Percentiles rank a stretch among this genome's conserved stretches.
Conservation (phyloP, 92 coral and sea anemone species). For the Hydrozoanthus gracilis region DNA sequence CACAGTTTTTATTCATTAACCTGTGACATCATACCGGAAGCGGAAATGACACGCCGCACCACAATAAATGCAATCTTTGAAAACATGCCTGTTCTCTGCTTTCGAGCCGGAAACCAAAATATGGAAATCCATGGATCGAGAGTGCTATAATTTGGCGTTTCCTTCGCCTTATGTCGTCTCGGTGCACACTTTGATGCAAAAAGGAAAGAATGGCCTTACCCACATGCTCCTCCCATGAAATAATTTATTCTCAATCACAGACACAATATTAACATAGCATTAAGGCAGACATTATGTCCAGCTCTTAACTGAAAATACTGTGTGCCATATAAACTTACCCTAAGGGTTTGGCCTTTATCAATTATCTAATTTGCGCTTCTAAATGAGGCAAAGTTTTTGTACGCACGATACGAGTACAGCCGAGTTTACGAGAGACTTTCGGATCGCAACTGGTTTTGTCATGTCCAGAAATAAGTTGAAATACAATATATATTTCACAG, state of each 20-base stretch:
- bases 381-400: no score
- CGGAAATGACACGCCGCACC: slow-evolving; percentile 40
- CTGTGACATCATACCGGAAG: slow-evolving; percentile 47
- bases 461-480: no score
- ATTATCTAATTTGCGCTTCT: no score
- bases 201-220: not conserved
- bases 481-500: not conserved
- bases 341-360: not conserved
- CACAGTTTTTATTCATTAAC: slow-evolving; percentile 36
- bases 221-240: slow-evolving; percentile 18
- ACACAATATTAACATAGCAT: not conserved
- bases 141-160: slow-evolving; percentile 40
- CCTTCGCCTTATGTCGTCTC: slow-evolving; percentile 18
- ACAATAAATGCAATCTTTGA: slow-evolving; percentile 8
- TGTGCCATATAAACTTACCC: not conserved
- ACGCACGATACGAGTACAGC: no score
- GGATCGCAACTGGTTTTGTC: no score
- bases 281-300: not conserved
- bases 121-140: slow-evolving; percentile 22
- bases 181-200: not conserved
- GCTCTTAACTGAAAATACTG: not conserved
- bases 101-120: slow-evolving; percentile 38
- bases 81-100: not conserved
- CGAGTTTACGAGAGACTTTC: no score
- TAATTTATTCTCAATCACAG: not conserved